Percentiles rank a stretch among this genome's conserved stretches.
Evolutionary conservation across 2,797 vertebrate species (phyloP).

Genomic region (Channallabes apus): DNA sequence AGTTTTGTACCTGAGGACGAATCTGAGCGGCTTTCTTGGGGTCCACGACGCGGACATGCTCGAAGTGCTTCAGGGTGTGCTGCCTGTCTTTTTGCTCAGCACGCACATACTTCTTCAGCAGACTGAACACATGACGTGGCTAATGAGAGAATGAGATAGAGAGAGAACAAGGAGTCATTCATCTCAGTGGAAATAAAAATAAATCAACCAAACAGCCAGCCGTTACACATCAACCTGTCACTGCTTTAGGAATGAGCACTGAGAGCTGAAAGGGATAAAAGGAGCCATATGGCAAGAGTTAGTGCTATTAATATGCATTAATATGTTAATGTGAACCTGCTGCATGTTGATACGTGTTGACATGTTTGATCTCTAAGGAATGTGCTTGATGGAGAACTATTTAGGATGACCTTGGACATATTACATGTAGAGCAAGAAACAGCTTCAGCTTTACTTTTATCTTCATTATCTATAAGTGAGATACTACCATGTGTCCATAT

Average conservation of each 20-base stretch:
- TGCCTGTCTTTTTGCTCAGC: slow-evolving; percentile 97
- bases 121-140: slow-evolving; percentile 92
- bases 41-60: slow-evolving; percentile 93
- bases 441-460: not conserved
- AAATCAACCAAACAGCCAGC: not conserved
- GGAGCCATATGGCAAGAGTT: not conserved
- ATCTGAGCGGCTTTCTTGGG: slow-evolving; percentile 98
- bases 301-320: slow-evolving; percentile 21
- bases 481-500: too few species aligned
- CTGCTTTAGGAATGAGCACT: not conserved
- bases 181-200: not conserved
- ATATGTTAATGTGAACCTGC: slow-evolving; percentile 20
- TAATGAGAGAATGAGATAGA: slow-evolving; percentile 56
- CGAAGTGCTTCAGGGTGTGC: slow-evolving; percentile 95
- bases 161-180: not conserved
- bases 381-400: not conserved
- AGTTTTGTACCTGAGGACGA: slow-evolving; percentile 83
- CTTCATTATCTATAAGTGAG: not conserved
- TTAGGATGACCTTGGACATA: not conserved
- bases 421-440: not conserved
- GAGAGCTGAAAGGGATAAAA: not conserved
- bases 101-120: slow-evolving; percentile 95
- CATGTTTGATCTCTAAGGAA: not conserved
- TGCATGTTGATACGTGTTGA: not conserved
- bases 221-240: not conserved